These are phyloP conservation scores for Orthosia cruda DNA, from an alignment of 2,888 invertebrate species.

Conservation along the genomic window DNA sequence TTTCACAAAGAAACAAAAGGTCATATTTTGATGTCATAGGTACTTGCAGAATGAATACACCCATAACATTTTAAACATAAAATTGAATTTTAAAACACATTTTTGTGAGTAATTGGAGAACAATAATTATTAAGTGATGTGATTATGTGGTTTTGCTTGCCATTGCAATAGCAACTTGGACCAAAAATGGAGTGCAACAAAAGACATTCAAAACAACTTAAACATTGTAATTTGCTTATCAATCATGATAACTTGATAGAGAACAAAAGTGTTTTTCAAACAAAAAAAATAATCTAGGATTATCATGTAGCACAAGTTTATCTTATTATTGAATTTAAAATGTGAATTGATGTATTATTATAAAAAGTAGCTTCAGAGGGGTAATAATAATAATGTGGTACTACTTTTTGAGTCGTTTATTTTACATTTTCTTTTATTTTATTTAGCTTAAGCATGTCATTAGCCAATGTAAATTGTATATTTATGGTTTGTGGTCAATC, in stretches of 20 bases:
- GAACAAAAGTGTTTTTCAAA: background rate
- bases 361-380: constrained; percentile 4
- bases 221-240: constrained; percentile 7
- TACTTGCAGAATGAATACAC: background rate
- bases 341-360: background rate
- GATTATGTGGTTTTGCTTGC: background rate
- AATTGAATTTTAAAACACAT: background rate
- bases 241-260: constrained; percentile 16
- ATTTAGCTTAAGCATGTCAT: constrained; percentile 29
- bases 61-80: background rate
- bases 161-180: background rate
- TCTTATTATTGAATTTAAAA: constrained; percentile 15
- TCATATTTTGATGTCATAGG: background rate
- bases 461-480: constrained; percentile 34
- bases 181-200: background rate
- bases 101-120: background rate
- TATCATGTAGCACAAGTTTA: constrained; percentile 37
- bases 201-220: background rate
- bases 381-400: background rate
- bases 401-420: background rate
- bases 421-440: constrained; percentile 4
- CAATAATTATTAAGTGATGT: background rate
- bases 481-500: constrained; percentile 7
- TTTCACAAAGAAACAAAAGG: background rate
- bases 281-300: constrained; percentile 16